Evolutionary conservation across 1,140 invertebrate genomes (phyloP), one percentile per base, ranked within the genome.

Genomic region (Leptinotarsa texana): DNA sequence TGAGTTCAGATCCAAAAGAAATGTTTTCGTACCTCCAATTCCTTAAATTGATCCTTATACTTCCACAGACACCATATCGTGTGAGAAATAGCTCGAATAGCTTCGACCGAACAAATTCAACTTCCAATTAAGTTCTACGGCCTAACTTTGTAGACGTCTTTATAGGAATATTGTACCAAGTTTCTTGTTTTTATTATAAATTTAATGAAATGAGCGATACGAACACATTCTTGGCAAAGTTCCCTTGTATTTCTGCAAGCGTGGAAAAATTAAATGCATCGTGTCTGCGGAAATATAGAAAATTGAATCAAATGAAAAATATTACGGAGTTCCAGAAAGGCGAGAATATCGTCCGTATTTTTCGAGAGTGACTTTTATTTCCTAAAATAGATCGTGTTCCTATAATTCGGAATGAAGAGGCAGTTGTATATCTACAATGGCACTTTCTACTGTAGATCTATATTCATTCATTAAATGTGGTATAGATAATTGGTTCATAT

Each of bases 171-270:
- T 72, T 72, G 24, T 62, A 62, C 17, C 17, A 62, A 72, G 42
- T 47, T 62, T 72, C 21, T 63, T 63, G 51, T 63, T 72, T 62
- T 72, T 72, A 27, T 72, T 72, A 62, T 21, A 61, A 72, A 61
- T 61, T 72, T 18, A 61, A 72, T 27, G n/a, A 33, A 72, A 61
- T 47, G 63, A 3, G 47, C 62, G 48, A 73, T 42, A 24, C 18
- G 27, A 74, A 63, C 66, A 69, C 27, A 33, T 74, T 69, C 63
- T 74, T 74, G 42, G 42, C 18, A 74, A 42, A 21, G 42, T 74
- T 69, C 67, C 66, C 17, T 74, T 74, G 15, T 65, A 24, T 65
- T 22, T 22, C 21, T 57, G 51, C 51, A 57, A 57, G 51, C 51
- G 6, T 57, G 51, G 51, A 18, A 57, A 57, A 57, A 57, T 57